Evolutionary conservation across 2,113 vertebrate genomes (phyloP).

Genomic region (Trochalopteron elliotii): DNA sequence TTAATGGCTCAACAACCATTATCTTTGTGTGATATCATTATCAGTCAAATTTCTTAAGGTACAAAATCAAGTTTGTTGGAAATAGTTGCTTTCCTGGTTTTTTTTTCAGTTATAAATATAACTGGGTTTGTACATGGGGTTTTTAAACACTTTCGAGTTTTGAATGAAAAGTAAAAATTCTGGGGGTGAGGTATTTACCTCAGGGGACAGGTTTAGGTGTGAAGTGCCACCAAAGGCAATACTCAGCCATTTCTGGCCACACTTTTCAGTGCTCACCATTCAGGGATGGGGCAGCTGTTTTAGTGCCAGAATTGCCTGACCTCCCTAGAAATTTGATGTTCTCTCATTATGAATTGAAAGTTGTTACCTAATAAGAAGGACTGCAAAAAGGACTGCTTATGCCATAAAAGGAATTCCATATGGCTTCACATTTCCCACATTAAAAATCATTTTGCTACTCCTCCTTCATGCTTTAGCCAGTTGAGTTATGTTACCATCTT

Average conservation of each 20-base stretch:
- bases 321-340: not conserved
- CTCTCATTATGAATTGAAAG: not conserved
- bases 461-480: not conserved
- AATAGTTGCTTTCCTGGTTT: not conserved
- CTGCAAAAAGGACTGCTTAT: not conserved
- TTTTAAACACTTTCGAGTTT: not conserved
- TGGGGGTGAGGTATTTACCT: not conserved
- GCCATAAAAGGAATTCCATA: not conserved
- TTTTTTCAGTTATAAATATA: not conserved
- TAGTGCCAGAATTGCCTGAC: not conserved
- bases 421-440: not conserved
- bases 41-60: not conserved
- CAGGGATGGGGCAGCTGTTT: not conserved
- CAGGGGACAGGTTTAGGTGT: not conserved
- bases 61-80: not conserved
- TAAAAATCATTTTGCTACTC: not conserved
- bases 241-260: not conserved
- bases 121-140: not conserved
- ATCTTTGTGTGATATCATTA: not conserved
- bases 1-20: not conserved
- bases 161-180: not conserved
- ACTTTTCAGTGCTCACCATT: not conserved
- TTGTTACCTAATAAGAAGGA: not conserved
- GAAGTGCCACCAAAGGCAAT: not conserved
- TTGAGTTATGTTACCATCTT: not conserved